Conservation (phyloP, 2,113 vertebrate genomes). For the Eurypyga helias region DNA sequence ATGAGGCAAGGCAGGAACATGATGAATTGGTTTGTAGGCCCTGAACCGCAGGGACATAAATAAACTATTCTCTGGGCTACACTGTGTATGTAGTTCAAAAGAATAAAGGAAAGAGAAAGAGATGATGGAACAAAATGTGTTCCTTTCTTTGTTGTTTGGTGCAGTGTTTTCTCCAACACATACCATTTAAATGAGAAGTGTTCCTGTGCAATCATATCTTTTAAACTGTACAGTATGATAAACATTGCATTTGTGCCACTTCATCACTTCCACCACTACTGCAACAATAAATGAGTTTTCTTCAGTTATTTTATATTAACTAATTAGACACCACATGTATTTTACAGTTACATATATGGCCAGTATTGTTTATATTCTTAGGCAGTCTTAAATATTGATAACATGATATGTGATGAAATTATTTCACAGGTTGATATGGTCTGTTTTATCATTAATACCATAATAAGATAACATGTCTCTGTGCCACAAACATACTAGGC, state of each 20-base stretch:
- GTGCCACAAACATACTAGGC: neutral
- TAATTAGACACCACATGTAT: slow-evolving; percentile 25
- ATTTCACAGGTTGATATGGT: neutral
- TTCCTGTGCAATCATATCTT: slow-evolving; percentile 60
- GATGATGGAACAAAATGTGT: slow-evolving; percentile 45
- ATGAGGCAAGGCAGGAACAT: slow-evolving; percentile 74
- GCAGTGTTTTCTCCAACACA: slow-evolving; percentile 60
- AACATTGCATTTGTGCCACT: slow-evolving; percentile 49
- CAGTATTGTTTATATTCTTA: slow-evolving; percentile 9
- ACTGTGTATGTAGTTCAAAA: slow-evolving; percentile 72
- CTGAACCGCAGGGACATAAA: slow-evolving; percentile 77
- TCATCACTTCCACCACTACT: slow-evolving; percentile 32
- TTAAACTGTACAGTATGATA: slow-evolving; percentile 45
- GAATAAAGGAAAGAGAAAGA: slow-evolving; percentile 50
- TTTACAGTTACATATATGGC: slow-evolving; percentile 9
- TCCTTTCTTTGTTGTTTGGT: slow-evolving; percentile 60
- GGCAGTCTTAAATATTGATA: neutral
- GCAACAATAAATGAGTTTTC: slow-evolving; percentile 26
- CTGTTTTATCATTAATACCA: slow-evolving; percentile 4
- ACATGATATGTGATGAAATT: neutral
- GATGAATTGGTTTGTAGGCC: slow-evolving; percentile 73
- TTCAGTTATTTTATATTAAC: slow-evolving; percentile 46
- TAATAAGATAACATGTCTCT: neutral
- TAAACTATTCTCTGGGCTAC: slow-evolving; percentile 76
- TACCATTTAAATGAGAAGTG: slow-evolving; percentile 71